Percentiles rank a stretch among this genome's conserved stretches.
Evolutionary conservation across 2,888 invertebrate genomes (phyloP).

Genomic region (Lasioglossum lativentre): DNA sequence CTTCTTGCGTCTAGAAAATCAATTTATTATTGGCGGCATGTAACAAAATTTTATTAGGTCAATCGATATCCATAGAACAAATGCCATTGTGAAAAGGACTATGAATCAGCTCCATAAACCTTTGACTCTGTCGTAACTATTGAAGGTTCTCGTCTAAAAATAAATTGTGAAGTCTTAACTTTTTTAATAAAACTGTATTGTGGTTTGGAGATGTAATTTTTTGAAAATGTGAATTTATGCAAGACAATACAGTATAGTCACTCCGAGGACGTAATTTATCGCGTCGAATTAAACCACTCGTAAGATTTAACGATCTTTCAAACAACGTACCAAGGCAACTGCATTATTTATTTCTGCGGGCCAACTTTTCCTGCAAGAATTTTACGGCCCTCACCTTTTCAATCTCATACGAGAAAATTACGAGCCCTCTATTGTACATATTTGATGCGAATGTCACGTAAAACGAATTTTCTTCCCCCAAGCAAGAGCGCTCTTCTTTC

Average conservation of each 20-base stretch:
- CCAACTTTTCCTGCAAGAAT: background rate
- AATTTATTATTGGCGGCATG: background rate
- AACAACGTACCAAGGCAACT: background rate
- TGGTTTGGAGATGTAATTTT: background rate
- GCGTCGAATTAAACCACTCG: background rate
- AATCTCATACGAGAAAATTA: constrained; percentile 25
- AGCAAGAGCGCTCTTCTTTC: background rate
- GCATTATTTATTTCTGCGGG: background rate
- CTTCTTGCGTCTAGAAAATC: background rate
- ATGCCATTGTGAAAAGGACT: constrained; percentile 18
- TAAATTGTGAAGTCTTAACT: background rate
- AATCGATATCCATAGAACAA: constrained; percentile 41
- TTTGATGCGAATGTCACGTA: constrained; percentile 22
- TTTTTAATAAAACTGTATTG: background rate
- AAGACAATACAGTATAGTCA: too few relatives aligned
- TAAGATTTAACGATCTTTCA: background rate
- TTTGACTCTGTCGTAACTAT: constrained; percentile 4
- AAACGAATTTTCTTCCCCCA: constrained; percentile 12
- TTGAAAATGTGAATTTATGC: background rate
- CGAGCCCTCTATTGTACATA: constrained; percentile 20
- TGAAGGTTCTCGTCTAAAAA: background rate
- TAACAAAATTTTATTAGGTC: constrained; percentile 46
- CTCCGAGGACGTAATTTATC: background rate
- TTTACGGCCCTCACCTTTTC: background rate
- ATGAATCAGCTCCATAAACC: constrained; percentile 28